Evolutionary conservation across 2,797 vertebrate species (phyloP).

Genomic region (Ispidina picta): DNA sequence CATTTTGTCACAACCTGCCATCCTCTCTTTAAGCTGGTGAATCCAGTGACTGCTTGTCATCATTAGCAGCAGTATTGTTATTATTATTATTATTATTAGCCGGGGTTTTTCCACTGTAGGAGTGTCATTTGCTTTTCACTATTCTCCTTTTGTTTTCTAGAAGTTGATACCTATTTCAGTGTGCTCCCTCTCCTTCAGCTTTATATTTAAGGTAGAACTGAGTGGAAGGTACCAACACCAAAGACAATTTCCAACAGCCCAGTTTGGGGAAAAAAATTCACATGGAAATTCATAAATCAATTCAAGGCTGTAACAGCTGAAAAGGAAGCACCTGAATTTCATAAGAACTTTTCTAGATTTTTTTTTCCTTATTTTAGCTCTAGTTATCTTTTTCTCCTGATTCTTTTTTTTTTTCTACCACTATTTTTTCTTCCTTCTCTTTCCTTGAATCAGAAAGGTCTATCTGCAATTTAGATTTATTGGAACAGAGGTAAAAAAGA

Average conservation of each 20-base stretch:
- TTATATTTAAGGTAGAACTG: not conserved
- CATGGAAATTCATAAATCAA: not conserved
- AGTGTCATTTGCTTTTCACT: not conserved
- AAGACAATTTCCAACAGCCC: not conserved
- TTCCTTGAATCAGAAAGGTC: constrained; percentile 20
- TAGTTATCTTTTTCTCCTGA: not conserved
- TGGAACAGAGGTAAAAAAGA: constrained; percentile 44
- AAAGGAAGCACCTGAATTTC: not conserved
- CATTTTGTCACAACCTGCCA: not conserved
- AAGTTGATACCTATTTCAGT: not conserved
- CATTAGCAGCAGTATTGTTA: not conserved
- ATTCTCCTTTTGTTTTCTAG: not conserved
- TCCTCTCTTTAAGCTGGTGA: not conserved
- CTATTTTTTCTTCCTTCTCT: not conserved
- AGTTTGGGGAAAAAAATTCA: not conserved
- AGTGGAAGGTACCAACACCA: not conserved
- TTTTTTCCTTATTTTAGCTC: not conserved
- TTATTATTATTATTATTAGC: not conserved
- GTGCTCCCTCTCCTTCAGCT: not conserved
- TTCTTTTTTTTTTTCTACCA: not conserved
- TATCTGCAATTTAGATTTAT: constrained; percentile 68
- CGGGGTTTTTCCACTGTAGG: not conserved
- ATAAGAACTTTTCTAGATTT: not conserved
- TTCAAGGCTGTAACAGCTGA: not conserved
- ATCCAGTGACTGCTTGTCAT: not conserved